Conservation (phyloP, 1,140 invertebrate genomes). For the Drosophila eugracilis region DNA sequence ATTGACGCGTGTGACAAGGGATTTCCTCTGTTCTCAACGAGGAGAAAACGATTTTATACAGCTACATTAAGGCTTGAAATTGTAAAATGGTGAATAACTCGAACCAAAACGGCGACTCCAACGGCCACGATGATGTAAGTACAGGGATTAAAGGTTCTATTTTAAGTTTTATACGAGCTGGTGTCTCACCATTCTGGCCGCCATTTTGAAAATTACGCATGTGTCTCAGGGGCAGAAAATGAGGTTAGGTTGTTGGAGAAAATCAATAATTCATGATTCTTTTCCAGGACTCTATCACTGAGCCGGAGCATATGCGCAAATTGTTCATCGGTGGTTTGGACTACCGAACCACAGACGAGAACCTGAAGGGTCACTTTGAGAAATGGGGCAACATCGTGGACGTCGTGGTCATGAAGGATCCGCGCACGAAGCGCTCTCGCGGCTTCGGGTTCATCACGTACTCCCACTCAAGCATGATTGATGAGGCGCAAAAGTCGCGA, state of each 20-base stretch:
- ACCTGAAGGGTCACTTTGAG: slow-evolving; percentile 96
- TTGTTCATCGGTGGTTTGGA: slow-evolving; percentile 99
- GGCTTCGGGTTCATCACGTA: slow-evolving; percentile 99
- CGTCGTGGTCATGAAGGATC: slow-evolving; percentile 99
- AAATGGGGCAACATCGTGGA: slow-evolving; percentile 99
- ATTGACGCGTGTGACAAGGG: neutral
- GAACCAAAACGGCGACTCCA: slow-evolving; percentile 74
- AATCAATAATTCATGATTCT: slow-evolving; percentile 60
- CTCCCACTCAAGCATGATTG: slow-evolving; percentile 96
- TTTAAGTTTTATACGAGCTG: slow-evolving; percentile 1
- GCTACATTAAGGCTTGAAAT: neutral
- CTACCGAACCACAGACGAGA: slow-evolving; percentile 98
- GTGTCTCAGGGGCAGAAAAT: slow-evolving; percentile 45
- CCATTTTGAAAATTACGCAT: slow-evolving; percentile 81
- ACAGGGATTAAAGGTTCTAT: neutral
- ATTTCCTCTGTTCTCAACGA: neutral
- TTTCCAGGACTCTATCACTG: slow-evolving; percentile 85
- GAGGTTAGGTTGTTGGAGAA: slow-evolving; percentile 57
- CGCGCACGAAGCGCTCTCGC: slow-evolving; percentile 95
- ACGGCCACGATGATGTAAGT: slow-evolving; percentile 84
- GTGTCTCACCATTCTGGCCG: slow-evolving; percentile 49
- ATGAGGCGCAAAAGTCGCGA: slow-evolving; percentile 95
- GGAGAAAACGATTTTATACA: neutral
- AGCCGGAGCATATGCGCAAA: slow-evolving; percentile 97
- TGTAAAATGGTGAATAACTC: slow-evolving; percentile 32